Conservation (phyloP, 2,113 vertebrate genomes). For the Peucedramus taeniatus region DNA sequence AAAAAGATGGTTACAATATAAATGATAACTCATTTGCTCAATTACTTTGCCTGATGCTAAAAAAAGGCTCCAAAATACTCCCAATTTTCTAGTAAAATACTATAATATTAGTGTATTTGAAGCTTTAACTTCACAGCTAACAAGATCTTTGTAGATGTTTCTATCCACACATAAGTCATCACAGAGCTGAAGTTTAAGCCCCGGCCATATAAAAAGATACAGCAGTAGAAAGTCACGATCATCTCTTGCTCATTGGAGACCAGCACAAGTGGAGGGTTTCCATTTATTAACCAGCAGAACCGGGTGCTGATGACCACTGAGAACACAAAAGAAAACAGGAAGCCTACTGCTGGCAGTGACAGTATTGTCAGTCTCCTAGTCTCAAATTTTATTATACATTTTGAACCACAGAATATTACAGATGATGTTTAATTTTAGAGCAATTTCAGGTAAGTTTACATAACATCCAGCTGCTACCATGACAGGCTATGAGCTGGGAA, state of each 20-base stretch:
- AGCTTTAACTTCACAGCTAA: background rate
- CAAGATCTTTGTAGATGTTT: background rate
- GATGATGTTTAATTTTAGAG: background rate
- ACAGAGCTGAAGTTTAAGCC: background rate
- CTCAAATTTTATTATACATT: background rate
- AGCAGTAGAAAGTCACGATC: background rate
- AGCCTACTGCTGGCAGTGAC: background rate
- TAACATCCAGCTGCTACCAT: background rate
- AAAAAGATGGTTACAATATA: background rate
- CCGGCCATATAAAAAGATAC: background rate
- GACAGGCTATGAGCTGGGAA: background rate
- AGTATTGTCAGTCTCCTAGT: background rate
- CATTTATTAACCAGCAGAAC: background rate
- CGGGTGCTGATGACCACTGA: background rate
- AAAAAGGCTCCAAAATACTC: background rate
- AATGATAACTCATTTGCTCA: background rate
- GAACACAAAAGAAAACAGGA: background rate
- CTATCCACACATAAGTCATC: background rate
- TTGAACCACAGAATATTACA: background rate
- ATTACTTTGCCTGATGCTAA: background rate
- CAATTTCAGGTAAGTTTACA: background rate
- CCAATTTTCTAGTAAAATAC: background rate
- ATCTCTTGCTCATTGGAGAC: background rate
- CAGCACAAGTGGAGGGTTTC: background rate
- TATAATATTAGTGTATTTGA: background rate